Conservation (phyloP, 1,140 invertebrate species). For the Saxidomus purpurata region DNA sequence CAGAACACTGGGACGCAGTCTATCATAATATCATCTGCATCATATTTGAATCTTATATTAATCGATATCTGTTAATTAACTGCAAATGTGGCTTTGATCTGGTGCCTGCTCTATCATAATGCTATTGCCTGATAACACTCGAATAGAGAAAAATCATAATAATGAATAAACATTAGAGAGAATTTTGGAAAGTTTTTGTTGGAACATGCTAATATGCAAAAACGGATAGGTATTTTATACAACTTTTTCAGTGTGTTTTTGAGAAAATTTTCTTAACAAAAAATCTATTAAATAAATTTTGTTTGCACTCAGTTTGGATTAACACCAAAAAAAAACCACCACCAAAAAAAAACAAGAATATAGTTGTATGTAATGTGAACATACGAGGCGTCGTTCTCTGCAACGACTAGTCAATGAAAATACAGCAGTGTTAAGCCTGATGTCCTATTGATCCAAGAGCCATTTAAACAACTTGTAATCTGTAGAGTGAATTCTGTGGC, state of each 20-base stretch:
- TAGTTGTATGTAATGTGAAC: background rate
- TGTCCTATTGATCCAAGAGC: slow-evolving; percentile 9
- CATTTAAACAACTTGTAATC: slow-evolving; percentile 33
- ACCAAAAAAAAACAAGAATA: background rate
- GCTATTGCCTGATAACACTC: background rate
- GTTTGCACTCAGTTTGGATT: too few relatives aligned
- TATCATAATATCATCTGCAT: slow-evolving; percentile 7
- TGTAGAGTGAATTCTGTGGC: slow-evolving; percentile 2
- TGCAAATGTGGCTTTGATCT: slow-evolving; percentile 14
- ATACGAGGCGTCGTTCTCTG: background rate
- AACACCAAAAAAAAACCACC: too few relatives aligned
- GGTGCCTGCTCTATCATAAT: background rate
- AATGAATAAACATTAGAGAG: background rate
- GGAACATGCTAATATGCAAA: background rate
- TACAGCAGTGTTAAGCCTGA: slow-evolving; percentile 7
- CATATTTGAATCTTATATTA: slow-evolving; percentile 21
- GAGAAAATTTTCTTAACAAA: too few relatives aligned
- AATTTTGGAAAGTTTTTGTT: background rate
- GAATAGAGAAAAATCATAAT: background rate
- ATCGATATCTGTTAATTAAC: slow-evolving; percentile 27
- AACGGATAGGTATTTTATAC: background rate
- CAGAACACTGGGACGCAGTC: background rate
- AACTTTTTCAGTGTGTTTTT: background rate
- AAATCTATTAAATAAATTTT: too few relatives aligned
- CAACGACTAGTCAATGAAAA: background rate